A percentile compares a stretch with the other conserved stretches of the same genome.
Evolutionary conservation across 2,888 invertebrate genomes (phyloP).

Genomic region (Andrena bucephala): DNA sequence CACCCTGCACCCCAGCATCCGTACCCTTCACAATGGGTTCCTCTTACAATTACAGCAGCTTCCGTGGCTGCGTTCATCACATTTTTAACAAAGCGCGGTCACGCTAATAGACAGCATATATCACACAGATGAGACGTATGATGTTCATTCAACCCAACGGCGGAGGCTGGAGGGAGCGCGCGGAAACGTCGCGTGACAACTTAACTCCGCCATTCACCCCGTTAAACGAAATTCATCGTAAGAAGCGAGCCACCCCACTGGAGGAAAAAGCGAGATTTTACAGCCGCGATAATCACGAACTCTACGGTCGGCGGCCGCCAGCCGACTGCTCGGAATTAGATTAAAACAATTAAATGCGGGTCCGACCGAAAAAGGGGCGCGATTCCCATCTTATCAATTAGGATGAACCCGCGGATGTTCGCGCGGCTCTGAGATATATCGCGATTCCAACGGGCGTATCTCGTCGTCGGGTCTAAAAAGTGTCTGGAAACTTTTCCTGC

Average conservation of each 20-base stretch:
- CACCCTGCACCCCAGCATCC: neutral
- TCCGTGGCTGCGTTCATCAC: neutral
- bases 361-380: conserved; percentile 20
- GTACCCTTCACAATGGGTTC: conserved; percentile 13
- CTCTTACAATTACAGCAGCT: conserved; percentile 23
- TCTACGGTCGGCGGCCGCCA: neutral
- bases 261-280: conserved; percentile 41
- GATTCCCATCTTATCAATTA: conserved; percentile 56
- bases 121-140: conserved; percentile 43
- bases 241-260: conserved; percentile 38
- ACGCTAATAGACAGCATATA: conserved; percentile 43
- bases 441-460: conserved; percentile 22
- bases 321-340: conserved; percentile 32
- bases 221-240: conserved; percentile 50
- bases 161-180: neutral
- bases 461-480: conserved; percentile 21
- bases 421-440: conserved; percentile 23
- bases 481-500: conserved; percentile 30
- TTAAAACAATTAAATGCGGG: conserved; percentile 50
- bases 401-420: conserved; percentile 44
- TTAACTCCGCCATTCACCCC: conserved; percentile 39
- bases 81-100: conserved; percentile 50
- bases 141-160: conserved; percentile 27
- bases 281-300: conserved; percentile 48
- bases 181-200: conserved; percentile 50